A percentile compares a stretch with the other conserved stretches of the same genome.
phyloP scores from a whole-genome alignment of 2,888 invertebrate species.

The Cordilura impudica region DNA sequence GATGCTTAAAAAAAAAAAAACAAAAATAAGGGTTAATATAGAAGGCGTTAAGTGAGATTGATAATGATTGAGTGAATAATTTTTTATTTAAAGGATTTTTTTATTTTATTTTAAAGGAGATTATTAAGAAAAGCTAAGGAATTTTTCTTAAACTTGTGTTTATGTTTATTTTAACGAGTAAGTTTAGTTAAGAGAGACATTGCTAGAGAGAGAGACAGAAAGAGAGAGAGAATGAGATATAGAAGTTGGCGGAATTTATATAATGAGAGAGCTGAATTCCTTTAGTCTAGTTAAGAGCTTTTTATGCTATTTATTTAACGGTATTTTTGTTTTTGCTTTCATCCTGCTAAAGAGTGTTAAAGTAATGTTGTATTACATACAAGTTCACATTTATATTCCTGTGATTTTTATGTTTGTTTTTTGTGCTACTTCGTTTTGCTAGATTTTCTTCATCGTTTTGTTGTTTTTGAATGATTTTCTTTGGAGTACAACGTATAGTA shows the following conservation, averaged over 20 bases:
- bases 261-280: constrained; percentile 42
- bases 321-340: not conserved
- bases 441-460: not conserved
- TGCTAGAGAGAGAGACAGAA: too few relatives aligned
- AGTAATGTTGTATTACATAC: not conserved
- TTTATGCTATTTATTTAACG: not conserved
- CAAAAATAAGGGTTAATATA: not conserved
- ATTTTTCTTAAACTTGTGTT: not conserved
- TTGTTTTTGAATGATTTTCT: constrained; percentile 40
- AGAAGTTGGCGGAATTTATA: not conserved
- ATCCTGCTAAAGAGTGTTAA: not conserved
- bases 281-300: not conserved
- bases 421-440: constrained; percentile 13
- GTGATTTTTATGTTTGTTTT: not conserved
- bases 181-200: too few relatives aligned
- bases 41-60: too few relatives aligned
- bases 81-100: not conserved
- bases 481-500: not conserved
- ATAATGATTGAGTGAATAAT: too few relatives aligned
- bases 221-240: not conserved
- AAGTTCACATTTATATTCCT: constrained; percentile 27
- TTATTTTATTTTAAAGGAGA: not conserved
- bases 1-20: too few relatives aligned
- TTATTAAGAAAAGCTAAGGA: not conserved
- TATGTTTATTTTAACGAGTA: not conserved